Conservation (phyloP, 2,888 invertebrate genomes). For the Amitus sp. region DNA sequence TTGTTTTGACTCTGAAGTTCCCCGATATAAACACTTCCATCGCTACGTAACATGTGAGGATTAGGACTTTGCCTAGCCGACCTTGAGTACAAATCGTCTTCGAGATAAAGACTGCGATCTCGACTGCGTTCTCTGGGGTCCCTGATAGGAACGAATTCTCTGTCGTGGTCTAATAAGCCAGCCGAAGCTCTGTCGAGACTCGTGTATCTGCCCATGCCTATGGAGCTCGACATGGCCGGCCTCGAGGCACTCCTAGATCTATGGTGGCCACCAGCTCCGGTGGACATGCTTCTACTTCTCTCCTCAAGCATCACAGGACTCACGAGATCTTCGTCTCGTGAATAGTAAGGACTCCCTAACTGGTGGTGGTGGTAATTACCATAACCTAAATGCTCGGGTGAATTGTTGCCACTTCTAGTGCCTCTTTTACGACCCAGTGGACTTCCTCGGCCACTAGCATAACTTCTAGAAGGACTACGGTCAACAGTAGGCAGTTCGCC, state of each 20-base stretch:
- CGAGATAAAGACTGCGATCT: constrained; percentile 75
- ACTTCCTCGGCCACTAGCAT: constrained; percentile 73
- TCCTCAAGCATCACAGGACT: constrained; percentile 88
- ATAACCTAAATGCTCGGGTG: constrained; percentile 69
- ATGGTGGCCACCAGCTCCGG: constrained; percentile 74
- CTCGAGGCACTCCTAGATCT: constrained; percentile 85
- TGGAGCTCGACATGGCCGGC: constrained; percentile 69
- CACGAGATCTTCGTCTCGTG: constrained; percentile 80
- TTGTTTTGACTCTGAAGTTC: constrained; percentile 94
- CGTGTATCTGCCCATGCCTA: constrained; percentile 71
- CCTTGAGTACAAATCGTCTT: constrained; percentile 75
- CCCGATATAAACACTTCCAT: constrained; percentile 79
- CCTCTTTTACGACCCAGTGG: constrained; percentile 69
- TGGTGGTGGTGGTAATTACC: constrained; percentile 52
- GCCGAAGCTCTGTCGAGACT: constrained; percentile 75
- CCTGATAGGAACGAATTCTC: constrained; percentile 88
- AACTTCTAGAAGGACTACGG: constrained; percentile 87
- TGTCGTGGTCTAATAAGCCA: constrained; percentile 81
- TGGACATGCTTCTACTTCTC: constrained; percentile 70
- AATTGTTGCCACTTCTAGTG: constrained; percentile 71
- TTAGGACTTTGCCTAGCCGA: constrained; percentile 79
- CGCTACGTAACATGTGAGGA: constrained; percentile 70
- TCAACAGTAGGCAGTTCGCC: constrained; percentile 86
- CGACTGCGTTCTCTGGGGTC: constrained; percentile 77
- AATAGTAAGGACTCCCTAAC: constrained; percentile 67